Conservation (phyloP, 2,888 invertebrate species). For the Seira sanloemensis region DNA sequence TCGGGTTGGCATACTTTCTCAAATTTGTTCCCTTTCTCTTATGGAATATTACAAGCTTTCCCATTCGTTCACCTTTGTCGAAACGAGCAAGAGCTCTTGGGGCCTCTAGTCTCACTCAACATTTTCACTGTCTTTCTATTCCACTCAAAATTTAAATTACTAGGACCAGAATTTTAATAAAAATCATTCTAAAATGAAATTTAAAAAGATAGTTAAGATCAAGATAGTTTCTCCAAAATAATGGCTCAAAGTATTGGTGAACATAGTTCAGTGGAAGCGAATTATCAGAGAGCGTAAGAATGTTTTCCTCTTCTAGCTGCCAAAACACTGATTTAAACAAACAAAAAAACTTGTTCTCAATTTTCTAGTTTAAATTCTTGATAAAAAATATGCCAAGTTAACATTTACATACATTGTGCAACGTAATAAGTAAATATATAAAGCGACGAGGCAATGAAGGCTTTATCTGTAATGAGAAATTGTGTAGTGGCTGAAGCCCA, state of each 20-base stretch:
- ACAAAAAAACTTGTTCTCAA: too few species aligned
- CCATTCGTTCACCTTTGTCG: not conserved
- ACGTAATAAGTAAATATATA: not conserved
- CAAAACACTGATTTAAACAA: not conserved
- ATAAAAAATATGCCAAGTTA: not conserved
- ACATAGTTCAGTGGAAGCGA: slow-evolving; percentile 44
- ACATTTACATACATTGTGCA: not conserved
- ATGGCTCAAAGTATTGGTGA: slow-evolving; percentile 40
- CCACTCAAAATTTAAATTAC: not conserved
- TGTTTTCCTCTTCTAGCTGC: slow-evolving; percentile 9
- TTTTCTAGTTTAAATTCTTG: too few species aligned
- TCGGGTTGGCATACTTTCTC: slow-evolving; percentile 30
- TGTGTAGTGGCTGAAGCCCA: not conserved
- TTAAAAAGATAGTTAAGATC: too few species aligned
- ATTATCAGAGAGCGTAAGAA: not conserved
- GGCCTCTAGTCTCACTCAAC: not conserved
- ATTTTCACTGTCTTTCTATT: slow-evolving; percentile 8
- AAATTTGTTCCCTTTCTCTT: not conserved
- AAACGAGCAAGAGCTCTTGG: too few species aligned
- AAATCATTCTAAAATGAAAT: not conserved
- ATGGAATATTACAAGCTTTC: not conserved
- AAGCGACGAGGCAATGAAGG: not conserved
- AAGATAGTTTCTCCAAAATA: too few species aligned
- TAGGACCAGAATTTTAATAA: not conserved
- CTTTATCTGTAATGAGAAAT: not conserved